These are phyloP conservation scores for Hystrix brachyura DNA, from an alignment of 2,113 vertebrate species.

Conservation along the genomic window DNA sequence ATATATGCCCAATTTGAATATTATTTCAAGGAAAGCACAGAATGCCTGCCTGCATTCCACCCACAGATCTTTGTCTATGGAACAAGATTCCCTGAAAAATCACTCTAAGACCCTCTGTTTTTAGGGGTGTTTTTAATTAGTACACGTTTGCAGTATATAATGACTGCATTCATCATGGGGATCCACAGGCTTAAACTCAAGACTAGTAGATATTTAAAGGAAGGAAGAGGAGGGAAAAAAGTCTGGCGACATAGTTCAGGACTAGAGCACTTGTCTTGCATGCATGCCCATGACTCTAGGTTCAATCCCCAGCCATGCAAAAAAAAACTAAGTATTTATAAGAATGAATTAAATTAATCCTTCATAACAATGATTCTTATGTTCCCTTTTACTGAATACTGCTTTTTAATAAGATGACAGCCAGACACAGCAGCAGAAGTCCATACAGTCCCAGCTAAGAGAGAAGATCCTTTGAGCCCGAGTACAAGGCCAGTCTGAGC, in stretches of 20 bases:
- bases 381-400: not conserved
- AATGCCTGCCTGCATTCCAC: not conserved
- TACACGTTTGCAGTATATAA: not conserved
- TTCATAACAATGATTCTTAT: not conserved
- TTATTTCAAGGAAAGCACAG: not conserved
- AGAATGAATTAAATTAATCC: not conserved
- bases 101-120: not conserved
- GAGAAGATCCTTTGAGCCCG: not conserved
- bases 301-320: not conserved
- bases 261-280: no score
- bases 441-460: not conserved
- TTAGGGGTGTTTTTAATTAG: not conserved
- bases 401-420: not conserved
- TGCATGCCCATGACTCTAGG: no score
- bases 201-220: not conserved
- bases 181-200: not conserved
- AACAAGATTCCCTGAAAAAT: slow-evolving; percentile 3
- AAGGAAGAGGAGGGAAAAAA: no score
- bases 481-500: not conserved
- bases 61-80: not conserved
- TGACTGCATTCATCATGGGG: not conserved
- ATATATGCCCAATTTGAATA: not conserved
- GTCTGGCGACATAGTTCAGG: not conserved
- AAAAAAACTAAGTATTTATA: not conserved
- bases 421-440: not conserved